A percentile compares a stretch with the other conserved stretches of the same genome.
phyloP scores from a whole-genome alignment of 2,797 vertebrate species.

The Bradypus variegatus region DNA sequence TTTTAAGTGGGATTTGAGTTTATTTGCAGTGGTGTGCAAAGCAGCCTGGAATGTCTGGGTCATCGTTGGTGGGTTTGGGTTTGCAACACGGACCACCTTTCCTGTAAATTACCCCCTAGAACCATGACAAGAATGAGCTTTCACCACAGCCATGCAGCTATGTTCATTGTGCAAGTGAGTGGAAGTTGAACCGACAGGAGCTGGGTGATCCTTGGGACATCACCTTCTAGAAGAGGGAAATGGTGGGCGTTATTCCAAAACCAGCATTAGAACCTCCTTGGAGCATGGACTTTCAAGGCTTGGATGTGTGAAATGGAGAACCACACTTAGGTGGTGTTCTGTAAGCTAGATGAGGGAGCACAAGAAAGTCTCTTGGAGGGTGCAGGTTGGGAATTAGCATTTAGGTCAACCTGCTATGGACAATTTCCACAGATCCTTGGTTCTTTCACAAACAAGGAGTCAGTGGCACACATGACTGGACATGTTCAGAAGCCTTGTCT shows the following conservation, averaged over 20 bases:
- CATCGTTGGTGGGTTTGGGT: background rate
- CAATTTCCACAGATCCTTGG: background rate
- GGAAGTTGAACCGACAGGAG: background rate
- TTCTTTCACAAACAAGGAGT: background rate
- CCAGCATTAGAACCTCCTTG: background rate
- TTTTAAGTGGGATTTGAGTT: background rate
- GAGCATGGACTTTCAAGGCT: background rate
- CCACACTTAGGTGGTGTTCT: background rate
- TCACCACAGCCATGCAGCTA: background rate
- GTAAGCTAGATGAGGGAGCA: background rate
- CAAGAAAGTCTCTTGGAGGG: background rate
- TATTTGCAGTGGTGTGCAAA: background rate
- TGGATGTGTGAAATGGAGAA: background rate
- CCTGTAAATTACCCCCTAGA: background rate
- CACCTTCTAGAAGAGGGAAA: background rate
- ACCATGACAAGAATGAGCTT: background rate
- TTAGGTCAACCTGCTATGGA: background rate
- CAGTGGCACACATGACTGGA: background rate
- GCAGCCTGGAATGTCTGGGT: background rate
- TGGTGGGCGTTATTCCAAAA: background rate
- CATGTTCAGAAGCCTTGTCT: slow-evolving; percentile 20
- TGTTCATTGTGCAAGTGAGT: background rate
- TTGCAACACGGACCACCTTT: background rate
- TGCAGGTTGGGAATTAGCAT: background rate
- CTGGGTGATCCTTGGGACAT: background rate